Evolutionary conservation across 2,888 invertebrate species (phyloP).

Genomic region (Helicoverpa assulta): DNA sequence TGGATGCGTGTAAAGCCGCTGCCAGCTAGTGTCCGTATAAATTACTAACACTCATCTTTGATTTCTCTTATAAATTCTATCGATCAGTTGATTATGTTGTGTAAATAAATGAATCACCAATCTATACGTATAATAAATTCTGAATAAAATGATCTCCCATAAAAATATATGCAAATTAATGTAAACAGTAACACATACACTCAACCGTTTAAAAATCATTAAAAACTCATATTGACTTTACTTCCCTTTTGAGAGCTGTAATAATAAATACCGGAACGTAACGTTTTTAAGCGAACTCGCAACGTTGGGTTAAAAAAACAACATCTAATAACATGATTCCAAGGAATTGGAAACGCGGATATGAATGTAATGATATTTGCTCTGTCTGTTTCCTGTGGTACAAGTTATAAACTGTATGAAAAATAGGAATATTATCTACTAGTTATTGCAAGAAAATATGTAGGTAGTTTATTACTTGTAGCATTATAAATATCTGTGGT

Average conservation of each 20-base stretch:
- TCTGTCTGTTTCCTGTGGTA: constrained; percentile 60
- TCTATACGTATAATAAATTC: too few relatives aligned
- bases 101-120: not conserved
- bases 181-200: constrained; percentile 20
- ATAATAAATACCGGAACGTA: constrained; percentile 32
- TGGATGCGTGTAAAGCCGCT: too few relatives aligned
- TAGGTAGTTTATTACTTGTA: too few relatives aligned
- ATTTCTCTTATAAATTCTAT: too few relatives aligned
- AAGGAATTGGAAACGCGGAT: constrained; percentile 72
- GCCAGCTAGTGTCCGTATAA: too few relatives aligned
- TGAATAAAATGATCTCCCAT: not conserved
- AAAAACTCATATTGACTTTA: constrained; percentile 28
- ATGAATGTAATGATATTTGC: constrained; percentile 78
- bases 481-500: too few relatives aligned
- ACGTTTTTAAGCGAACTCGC: constrained; percentile 21
- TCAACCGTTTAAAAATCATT: constrained; percentile 16
- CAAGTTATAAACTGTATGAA: constrained; percentile 42
- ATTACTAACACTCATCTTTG: too few relatives aligned
- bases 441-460: too few relatives aligned
- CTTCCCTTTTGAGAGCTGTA: constrained; percentile 14
- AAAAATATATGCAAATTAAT: constrained; percentile 10
- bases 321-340: constrained; percentile 64
- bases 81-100: too few relatives aligned
- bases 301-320: constrained; percentile 52
- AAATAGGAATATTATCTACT: too few relatives aligned